These are phyloP conservation scores for Corella eumyota DNA, from an alignment of 23 tunicate genomes.

Conservation along the genomic window DNA sequence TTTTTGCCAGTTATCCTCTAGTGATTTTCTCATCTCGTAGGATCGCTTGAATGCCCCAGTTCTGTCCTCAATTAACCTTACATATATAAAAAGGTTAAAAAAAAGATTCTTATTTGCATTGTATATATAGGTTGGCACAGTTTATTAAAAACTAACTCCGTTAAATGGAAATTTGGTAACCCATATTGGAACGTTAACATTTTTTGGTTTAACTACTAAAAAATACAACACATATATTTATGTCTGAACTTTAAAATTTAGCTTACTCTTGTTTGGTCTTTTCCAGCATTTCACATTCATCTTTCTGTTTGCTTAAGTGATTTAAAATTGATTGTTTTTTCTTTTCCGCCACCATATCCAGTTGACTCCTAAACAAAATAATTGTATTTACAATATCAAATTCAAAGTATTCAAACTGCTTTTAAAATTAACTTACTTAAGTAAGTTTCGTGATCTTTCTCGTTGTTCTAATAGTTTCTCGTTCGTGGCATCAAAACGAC, in stretches of 20 bases:
- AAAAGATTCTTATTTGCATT: too few species aligned
- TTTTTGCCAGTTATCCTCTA: constrained; percentile 83
- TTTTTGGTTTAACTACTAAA: too few species aligned
- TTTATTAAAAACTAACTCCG: too few species aligned
- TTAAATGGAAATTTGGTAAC: too few species aligned
- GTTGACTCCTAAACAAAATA: constrained; percentile 61
- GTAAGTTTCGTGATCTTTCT: constrained; percentile 43
- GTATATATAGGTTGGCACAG: too few species aligned
- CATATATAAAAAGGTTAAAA: background rate
- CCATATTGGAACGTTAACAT: too few species aligned
- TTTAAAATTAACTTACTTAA: constrained; percentile 29
- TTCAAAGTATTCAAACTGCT: background rate
- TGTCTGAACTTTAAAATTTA: background rate
- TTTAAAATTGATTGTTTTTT: constrained; percentile 64
- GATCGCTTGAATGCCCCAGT: constrained; percentile 50
- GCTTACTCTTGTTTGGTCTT: constrained; percentile 90
- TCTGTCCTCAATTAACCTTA: constrained; percentile 89
- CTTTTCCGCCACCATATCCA: constrained; percentile 67
- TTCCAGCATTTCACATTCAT: constrained; percentile 84
- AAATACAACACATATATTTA: too few species aligned
- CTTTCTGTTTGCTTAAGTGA: constrained; percentile 75
- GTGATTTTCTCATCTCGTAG: constrained; percentile 48
- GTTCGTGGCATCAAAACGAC: constrained; percentile 71
- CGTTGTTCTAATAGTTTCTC: constrained; percentile 71
- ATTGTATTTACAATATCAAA: background rate